A percentile compares a stretch with the other conserved stretches of the same genome.
These are phyloP conservation scores for Bufo gargarizans DNA, from an alignment of 2,113 vertebrate genomes.

Conservation along the genomic window DNA sequence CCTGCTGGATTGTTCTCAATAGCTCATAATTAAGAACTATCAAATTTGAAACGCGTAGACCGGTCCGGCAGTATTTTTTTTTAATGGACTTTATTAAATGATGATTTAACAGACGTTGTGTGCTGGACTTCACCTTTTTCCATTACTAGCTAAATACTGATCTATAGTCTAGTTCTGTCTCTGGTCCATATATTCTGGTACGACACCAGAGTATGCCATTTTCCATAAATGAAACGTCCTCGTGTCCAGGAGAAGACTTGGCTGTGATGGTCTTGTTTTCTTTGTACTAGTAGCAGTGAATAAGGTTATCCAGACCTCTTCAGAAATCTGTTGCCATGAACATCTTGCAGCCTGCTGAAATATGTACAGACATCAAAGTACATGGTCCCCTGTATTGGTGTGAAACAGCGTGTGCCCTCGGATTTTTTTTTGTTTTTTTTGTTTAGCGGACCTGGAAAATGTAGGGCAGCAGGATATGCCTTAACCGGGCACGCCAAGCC, in stretches of 20 bases:
- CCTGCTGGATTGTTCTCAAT: too few species aligned
- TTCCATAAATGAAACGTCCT: neutral
- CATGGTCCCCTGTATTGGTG: constrained; percentile 13
- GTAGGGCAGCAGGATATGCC: constrained; percentile 31
- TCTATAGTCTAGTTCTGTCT: neutral
- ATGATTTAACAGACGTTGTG: too few species aligned
- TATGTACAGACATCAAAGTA: constrained; percentile 30
- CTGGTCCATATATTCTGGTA: neutral
- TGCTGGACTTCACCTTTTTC: too few species aligned
- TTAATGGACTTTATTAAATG: too few species aligned
- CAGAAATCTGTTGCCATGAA: constrained; percentile 1
- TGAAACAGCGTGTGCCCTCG: constrained; percentile 12
- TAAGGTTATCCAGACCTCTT: constrained; percentile 24
- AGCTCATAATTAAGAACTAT: too few species aligned
- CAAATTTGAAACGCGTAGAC: too few species aligned
- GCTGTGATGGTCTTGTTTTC: constrained; percentile 6
- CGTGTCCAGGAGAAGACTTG: neutral
- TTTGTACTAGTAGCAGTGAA: constrained; percentile 16
- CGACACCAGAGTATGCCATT: neutral
- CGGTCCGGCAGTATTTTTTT: too few species aligned
- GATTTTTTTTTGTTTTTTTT: neutral
- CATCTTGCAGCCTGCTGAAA: neutral
- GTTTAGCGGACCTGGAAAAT: constrained; percentile 16
- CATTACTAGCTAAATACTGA: neutral
- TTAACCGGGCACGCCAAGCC: neutral